These are phyloP conservation scores for Rhagophthalmus giganteus DNA, from an alignment of 2,888 invertebrate genomes.

Conservation along the genomic window DNA sequence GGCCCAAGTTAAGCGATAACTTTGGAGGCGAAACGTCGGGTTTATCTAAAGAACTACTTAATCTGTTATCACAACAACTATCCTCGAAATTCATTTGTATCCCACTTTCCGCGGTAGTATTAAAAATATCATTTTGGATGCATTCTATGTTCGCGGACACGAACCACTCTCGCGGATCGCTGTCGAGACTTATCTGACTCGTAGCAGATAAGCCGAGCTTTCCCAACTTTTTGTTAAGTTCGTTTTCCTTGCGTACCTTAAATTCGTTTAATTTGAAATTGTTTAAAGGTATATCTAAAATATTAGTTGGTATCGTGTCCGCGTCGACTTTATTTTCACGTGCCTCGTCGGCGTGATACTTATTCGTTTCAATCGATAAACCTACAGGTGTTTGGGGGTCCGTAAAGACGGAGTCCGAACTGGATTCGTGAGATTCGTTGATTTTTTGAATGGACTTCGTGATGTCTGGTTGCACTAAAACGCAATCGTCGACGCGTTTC, in stretches of 20 bases:
- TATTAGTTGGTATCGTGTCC: constrained; percentile 34
- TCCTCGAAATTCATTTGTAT: too few species aligned
- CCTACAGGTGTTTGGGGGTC: constrained; percentile 66
- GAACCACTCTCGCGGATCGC: constrained; percentile 44
- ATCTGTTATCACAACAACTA: too few species aligned
- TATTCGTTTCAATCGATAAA: constrained; percentile 63
- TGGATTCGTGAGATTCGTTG: constrained; percentile 56
- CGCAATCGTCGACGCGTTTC: constrained; percentile 14
- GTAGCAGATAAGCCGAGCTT: constrained; percentile 54
- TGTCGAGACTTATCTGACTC: constrained; percentile 53
- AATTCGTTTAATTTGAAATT: constrained; percentile 54
- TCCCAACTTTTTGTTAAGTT: constrained; percentile 46
- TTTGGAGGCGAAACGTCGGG: neutral
- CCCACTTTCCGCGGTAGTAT: constrained; percentile 10
- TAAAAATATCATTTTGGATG: neutral
- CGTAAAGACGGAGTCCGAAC: constrained; percentile 75
- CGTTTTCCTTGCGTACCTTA: constrained; percentile 46
- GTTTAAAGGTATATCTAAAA: constrained; percentile 45
- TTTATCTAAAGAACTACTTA: too few species aligned
- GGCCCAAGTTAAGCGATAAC: neutral
- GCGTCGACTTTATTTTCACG: constrained; percentile 56
- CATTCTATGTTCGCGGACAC: constrained; percentile 25
- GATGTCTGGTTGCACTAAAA: neutral
- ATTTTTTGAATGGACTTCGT: too few species aligned
- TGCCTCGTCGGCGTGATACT: constrained; percentile 66